Base-by-base conservation (phyloP, 2,797 vertebrate species). In the Hypotaenidia okinawae region DNA sequence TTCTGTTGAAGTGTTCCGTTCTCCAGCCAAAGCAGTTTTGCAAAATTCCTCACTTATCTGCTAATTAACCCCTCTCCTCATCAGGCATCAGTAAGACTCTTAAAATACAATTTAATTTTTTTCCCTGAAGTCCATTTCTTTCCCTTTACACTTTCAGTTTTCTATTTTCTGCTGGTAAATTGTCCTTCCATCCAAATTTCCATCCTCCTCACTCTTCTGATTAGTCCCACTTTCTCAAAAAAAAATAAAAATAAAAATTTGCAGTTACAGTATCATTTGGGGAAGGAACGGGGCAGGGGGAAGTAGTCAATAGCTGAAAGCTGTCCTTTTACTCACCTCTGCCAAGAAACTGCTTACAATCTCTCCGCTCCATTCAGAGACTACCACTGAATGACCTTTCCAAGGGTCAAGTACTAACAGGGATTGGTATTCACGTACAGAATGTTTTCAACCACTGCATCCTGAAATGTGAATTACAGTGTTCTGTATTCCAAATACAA, bases 31-130 rank as follows among this genome's bases (percentile, higher is more conserved):
- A 77, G 47, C 27, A 27, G 58, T 72, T 94, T 73, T 93, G 24
- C 37, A 75, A 68, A 90, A 84, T 72, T 91, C 81, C 51, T 78
- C 33, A 30, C 67, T 95, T 95, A 90, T 70, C 87, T 94, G 39
- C 67, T 94, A 84, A 81, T 94, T 95, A 96, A 94, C 68, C 62
- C 72, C 91, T 97, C 91, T 94, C 52, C 80, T 91, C 87, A 94
- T 77, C 81, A 94, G 75, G 39, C 67, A 80, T 81, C 78, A 75
- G 17, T 73, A 75, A 85, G 51, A 45, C 14, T 84, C 66, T 47
- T 95, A 68, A 81, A 89, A 69, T 74, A 47, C 9, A 70, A 39
- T 87, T 68, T 35, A 33, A 6, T 66, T 80, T 85, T 83, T 66
- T 32, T 5, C 35, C 63, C 59, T 41, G 51, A 77, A 78, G 84